Evolutionary conservation across 2,797 vertebrate genomes (phyloP).

Genomic region (Mormyrops boulengeri): DNA sequence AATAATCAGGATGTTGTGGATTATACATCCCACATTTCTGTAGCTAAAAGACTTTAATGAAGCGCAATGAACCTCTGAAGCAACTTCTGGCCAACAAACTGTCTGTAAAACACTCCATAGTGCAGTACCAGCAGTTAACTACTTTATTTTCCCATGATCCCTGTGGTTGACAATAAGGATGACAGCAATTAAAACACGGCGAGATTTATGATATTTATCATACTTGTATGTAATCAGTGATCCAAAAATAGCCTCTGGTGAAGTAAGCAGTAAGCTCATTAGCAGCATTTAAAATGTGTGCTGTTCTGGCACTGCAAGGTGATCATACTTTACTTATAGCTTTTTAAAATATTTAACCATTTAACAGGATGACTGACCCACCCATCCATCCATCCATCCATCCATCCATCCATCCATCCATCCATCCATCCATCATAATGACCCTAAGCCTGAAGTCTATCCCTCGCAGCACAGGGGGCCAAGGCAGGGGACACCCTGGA

Average conservation of each 20-base stretch:
- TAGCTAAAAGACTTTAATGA: neutral
- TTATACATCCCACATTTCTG: neutral
- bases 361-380: neutral
- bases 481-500: neutral
- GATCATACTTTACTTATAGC: neutral
- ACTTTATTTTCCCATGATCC: neutral
- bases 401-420: neutral
- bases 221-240: conserved; percentile 1
- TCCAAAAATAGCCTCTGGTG: neutral
- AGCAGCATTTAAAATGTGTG: neutral
- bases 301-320: neutral
- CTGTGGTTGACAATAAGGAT: neutral
- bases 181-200: conserved; percentile 1
- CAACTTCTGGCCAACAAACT: neutral
- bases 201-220: neutral
- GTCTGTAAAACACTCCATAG: neutral
- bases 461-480: neutral
- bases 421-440: neutral
- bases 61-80: neutral
- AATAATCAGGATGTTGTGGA: neutral
- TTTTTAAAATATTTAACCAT: neutral
- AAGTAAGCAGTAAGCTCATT: conserved; percentile 1
- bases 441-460: neutral
- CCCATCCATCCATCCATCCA: neutral
- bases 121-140: neutral